Conservation (phyloP, 2,888 invertebrate genomes). For the Synergus gifuensis region DNA sequence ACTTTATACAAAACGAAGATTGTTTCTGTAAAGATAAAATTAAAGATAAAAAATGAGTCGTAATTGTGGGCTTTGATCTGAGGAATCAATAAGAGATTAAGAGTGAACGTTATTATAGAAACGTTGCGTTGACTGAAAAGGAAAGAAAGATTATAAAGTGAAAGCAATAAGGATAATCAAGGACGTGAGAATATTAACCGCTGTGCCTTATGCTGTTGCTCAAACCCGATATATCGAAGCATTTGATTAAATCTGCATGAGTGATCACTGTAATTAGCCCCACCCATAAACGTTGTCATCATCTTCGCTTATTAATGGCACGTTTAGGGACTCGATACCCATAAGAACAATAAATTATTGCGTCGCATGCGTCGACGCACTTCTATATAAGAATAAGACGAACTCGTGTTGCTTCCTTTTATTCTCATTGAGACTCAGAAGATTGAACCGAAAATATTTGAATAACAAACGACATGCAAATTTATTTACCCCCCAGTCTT, state of each 20-base stretch:
- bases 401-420: slow-evolving; percentile 60
- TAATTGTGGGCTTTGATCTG: neutral
- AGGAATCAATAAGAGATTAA: slow-evolving; percentile 6
- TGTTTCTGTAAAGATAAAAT: neutral
- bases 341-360: slow-evolving; percentile 67
- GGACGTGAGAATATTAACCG: slow-evolving; percentile 52
- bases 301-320: slow-evolving; percentile 66
- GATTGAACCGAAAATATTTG: slow-evolving; percentile 72
- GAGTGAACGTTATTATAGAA: neutral
- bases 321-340: slow-evolving; percentile 61
- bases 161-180: slow-evolving; percentile 55
- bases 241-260: slow-evolving; percentile 61
- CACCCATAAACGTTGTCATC: slow-evolving; percentile 67
- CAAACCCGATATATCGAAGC: slow-evolving; percentile 52
- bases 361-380: slow-evolving; percentile 65
- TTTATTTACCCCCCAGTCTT: slow-evolving; percentile 58
- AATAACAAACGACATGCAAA: slow-evolving; percentile 77
- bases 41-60: slow-evolving; percentile 43
- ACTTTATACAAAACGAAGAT: no score
- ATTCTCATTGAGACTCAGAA: slow-evolving; percentile 68
- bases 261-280: slow-evolving; percentile 66
- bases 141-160: slow-evolving; percentile 53
- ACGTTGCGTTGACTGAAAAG: neutral
- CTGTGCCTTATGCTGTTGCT: slow-evolving; percentile 41
- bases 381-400: slow-evolving; percentile 55